Base-by-base conservation (phyloP, 2,797 vertebrate genomes). In the Gymnothorax javanicus region DNA sequence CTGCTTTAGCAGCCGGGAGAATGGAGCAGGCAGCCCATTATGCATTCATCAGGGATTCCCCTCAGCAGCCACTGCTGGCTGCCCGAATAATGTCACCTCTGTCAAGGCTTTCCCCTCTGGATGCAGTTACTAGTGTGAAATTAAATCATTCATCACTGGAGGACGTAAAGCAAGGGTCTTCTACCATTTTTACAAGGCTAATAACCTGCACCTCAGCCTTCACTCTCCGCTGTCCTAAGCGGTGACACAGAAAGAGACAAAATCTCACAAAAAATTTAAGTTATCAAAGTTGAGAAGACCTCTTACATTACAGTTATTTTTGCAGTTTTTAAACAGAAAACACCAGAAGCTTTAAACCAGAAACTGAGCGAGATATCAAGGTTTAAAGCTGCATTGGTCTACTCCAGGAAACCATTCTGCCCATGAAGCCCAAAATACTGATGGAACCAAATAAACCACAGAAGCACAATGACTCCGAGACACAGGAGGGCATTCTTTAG, bases 1-100 rank as follows among this genome's bases (percentile, higher is more conserved):
- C 56, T 93, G 94, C 95, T 94, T 95, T 94, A 95, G 95, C 95
- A 95, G 95, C 95, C 91, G 93, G 94, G 93, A 95, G 93, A 93
- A 93, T 92, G 94, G 93, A 94, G 92, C 92, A 93, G 93, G 90
- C 93, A 92, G 91, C 92, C 92, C 93, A 94, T 93, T 93, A 93
- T 93, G 93, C 91, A 94, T 90, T 86, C 88, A 92, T 91, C 90
- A 89, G 67, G 89, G 90, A 59, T 95, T 93, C 92, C 93, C 94
- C 91, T 91, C 58, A 93, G 92, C 94, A 93, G 95, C 94, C 92
- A 8, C 94, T 91, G 93, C 90, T 88, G 92, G 93, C 89, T 91
- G 91, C 58, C 86, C 90, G 90, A 91, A 94, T 95, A 96, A 95
- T 92, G 93, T 94, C 93, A 93, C 93, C 94, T 89, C 93, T 93